These are phyloP conservation scores for Drosophila kambysellisi DNA, from an alignment of 2,888 invertebrate genomes.

Conservation along the genomic window DNA sequence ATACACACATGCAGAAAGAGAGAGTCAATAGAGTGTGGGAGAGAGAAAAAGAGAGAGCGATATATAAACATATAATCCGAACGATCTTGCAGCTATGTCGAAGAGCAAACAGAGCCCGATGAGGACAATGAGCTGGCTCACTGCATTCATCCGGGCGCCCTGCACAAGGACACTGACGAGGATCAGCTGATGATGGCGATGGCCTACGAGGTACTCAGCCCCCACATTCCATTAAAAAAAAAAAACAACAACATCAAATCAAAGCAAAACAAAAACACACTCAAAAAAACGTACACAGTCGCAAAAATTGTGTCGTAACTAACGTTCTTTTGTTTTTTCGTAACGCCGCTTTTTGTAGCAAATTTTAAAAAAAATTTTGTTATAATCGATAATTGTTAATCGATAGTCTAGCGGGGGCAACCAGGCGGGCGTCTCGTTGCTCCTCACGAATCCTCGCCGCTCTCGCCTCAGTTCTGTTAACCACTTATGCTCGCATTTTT, in stretches of 20 bases:
- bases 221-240: constrained; percentile 31
- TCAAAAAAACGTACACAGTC: constrained; percentile 15
- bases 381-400: constrained; percentile 35
- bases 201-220: constrained; percentile 87
- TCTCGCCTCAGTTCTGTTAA: constrained; percentile 60
- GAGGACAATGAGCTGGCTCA: constrained; percentile 87
- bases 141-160: constrained; percentile 89
- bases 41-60: constrained; percentile 38
- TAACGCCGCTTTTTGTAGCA: constrained; percentile 73
- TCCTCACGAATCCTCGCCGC: constrained; percentile 45
- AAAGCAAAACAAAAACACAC: neutral
- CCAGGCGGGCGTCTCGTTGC: constrained; percentile 23
- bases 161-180: constrained; percentile 87
- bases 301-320: constrained; percentile 52
- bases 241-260: constrained; percentile 19
- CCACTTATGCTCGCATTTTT: constrained; percentile 35
- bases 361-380: constrained; percentile 7
- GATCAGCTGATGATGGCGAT: constrained; percentile 88
- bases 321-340: constrained; percentile 38
- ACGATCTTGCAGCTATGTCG: constrained; percentile 88
- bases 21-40: constrained; percentile 2
- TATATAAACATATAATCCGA: constrained; percentile 31
- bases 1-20: constrained; percentile 18
- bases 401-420: constrained; percentile 23
- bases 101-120: constrained; percentile 89